These are phyloP conservation scores for Acrobasis repandana DNA, from an alignment of 2,888 invertebrate species.

Conservation along the genomic window DNA sequence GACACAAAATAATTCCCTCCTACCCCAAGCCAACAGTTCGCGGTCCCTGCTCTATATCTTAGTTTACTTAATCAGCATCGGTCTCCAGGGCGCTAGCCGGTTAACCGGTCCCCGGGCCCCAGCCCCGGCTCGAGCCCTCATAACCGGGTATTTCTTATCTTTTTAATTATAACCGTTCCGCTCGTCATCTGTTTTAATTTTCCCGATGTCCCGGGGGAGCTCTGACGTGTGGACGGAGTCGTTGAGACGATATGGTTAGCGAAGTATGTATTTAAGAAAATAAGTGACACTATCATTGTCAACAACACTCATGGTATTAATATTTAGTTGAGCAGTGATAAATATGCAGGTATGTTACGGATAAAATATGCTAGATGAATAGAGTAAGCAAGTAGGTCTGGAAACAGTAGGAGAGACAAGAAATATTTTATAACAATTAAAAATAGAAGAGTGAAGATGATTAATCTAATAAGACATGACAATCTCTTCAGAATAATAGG, in stretches of 20 bases:
- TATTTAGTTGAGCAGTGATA: not conserved
- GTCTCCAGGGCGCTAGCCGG: conserved; percentile 74
- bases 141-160: conserved; percentile 79
- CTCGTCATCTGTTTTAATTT: conserved; percentile 81
- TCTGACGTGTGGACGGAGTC: conserved; percentile 36
- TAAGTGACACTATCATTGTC: not conserved
- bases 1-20: not conserved
- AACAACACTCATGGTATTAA: too few species aligned
- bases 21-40: not conserved
- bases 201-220: conserved; percentile 59
- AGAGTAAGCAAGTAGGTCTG: too few species aligned
- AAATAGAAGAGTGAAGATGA: too few species aligned
- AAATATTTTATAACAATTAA: too few species aligned
- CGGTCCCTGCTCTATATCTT: conserved; percentile 55
- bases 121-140: conserved; percentile 51
- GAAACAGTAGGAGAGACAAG: too few species aligned
- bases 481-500: too few species aligned
- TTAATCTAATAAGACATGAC: too few species aligned
- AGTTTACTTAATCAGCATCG: conserved; percentile 81
- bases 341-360: too few species aligned
- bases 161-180: conserved; percentile 80
- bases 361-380: too few species aligned
- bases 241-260: conserved; percentile 1
- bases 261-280: conserved; percentile 5
- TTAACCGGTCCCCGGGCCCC: conserved; percentile 60